Base-by-base conservation (phyloP, 2,797 vertebrate genomes). In the Taenioides sp. region DNA sequence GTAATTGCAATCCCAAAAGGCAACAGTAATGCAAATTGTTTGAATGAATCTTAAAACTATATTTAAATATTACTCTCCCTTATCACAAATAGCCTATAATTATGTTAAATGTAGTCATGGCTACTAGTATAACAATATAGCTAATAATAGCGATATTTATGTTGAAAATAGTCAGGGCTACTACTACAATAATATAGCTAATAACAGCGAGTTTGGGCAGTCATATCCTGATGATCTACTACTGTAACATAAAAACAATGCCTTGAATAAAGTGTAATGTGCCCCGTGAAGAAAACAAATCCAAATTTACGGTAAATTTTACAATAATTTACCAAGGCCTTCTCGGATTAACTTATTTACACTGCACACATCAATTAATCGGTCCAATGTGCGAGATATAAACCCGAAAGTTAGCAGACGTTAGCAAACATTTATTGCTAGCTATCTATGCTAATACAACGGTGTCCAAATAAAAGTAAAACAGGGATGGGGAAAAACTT, bases 361-460 rank as follows among this genome's bases (percentile, higher is more conserved):
- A 1, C 22, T 25, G 12, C 7, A 27, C 12, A 23, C 11, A 16
- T 2, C 2, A 27, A 58, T 14, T 62, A 2, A 37, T 37, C 9
- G 17, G 31, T 37, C 10, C 20, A 6, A 5, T 16, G n/a, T 47
- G 14, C 12, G 47, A 16, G 14, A 16, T 1, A 60, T 6, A 20
- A 1, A 49, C 73, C 11, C 63, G 0, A 74, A 73, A 81, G 3
- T 12, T 27, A 72, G 76, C 72, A 67, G 59, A 9, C 25, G 75
- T 17, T 74, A 80, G 79, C 77, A 3, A 18, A 9, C n/a, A 7
- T 4, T 16, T 3, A 47, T 16, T 47, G 78, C 64, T 88, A 88
- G 75, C 75, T 25, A 3, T 10, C 61, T 20, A 59, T 54, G 82
- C 74, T 79, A 75, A 16, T 47, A 23, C 17, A 67, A 47, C 68